Conservation (phyloP, 2,797 vertebrate genomes). For the Sebastes aleutianus region DNA sequence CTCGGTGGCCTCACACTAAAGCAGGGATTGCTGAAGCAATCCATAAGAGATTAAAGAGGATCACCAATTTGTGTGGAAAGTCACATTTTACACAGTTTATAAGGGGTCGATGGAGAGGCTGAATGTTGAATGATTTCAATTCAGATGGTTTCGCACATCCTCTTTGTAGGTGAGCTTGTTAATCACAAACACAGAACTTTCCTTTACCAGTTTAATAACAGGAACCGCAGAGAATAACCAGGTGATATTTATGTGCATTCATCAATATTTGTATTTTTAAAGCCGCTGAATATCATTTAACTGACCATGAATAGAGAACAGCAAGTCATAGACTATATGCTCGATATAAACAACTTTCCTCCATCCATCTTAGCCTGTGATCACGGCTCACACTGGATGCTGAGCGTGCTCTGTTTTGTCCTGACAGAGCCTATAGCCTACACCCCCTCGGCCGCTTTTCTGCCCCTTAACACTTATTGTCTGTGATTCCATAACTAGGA, state of each 20-base stretch:
- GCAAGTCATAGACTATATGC: neutral
- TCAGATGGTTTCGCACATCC: slow-evolving; percentile 34
- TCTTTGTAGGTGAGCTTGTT: neutral
- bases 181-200: neutral
- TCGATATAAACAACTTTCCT: neutral
- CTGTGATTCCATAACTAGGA: neutral
- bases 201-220: neutral
- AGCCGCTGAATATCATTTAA: neutral
- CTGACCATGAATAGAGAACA: neutral
- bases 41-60: slow-evolving; percentile 74
- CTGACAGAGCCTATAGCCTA: neutral
- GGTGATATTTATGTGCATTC: neutral
- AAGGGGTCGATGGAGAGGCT: slow-evolving; percentile 58
- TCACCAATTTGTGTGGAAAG: slow-evolving; percentile 68
- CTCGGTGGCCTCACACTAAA: slow-evolving; percentile 33
- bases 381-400: neutral
- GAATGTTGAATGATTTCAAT: slow-evolving; percentile 47
- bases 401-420: neutral
- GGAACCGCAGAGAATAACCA: neutral
- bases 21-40: slow-evolving; percentile 53
- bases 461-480: neutral
- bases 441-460: neutral
- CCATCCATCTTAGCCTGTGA: neutral
- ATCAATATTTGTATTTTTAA: neutral
- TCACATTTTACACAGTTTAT: slow-evolving; percentile 69